Base-by-base conservation (phyloP, 1,140 invertebrate species). In the Euura saliciscinereae region DNA sequence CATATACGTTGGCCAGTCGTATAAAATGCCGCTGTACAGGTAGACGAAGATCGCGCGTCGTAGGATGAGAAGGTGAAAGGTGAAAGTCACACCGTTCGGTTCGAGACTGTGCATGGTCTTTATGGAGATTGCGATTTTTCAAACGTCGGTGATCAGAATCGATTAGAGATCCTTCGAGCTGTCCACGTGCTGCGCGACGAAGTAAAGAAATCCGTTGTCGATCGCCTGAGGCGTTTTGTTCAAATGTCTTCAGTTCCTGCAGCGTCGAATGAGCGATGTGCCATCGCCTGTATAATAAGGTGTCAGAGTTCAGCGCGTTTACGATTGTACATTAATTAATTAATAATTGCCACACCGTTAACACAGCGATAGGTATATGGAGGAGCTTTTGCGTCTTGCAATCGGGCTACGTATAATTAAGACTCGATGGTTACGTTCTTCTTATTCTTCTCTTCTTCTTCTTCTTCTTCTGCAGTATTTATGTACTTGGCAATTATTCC, bases 31-130 rank as follows among this genome's bases (percentile, higher is more conserved):
- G 51, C 51, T 28, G 3, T 59, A 59, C 51, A 59, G 0, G 51
- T n/a, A 85, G 82, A 81, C 79, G 82, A 81, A 76, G 67, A 75
- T 66, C 73, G 82, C 82, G 75, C 83, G 80, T 77, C 83, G 79
- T 77, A 77, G 69, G 71, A 45, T 71, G 78, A 86, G 28, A 28
- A 28, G 83, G 86, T 81, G 84, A 86, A 86, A 87, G 85, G 85
- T 86, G 86, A 86, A 86, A 87, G 85, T 85, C 77, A 78, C 75
- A 68, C 67, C 43, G 13, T 71, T 68, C 64, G 78, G 3, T 6
- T 79, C 76, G 71, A 70, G 78, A 28, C 1, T 28, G 28, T 28
- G 28, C 51, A 59, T n/a, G 51, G 8, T 59, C 6, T 8, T 59
- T 59, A n/a, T 59, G 51, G 13, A 59, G 51, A 59, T 59, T 59